A percentile compares a stretch with the other conserved stretches of the same genome.
Evolutionary conservation across 2,888 invertebrate species (phyloP).

Genomic region (Conomelus anceps): DNA sequence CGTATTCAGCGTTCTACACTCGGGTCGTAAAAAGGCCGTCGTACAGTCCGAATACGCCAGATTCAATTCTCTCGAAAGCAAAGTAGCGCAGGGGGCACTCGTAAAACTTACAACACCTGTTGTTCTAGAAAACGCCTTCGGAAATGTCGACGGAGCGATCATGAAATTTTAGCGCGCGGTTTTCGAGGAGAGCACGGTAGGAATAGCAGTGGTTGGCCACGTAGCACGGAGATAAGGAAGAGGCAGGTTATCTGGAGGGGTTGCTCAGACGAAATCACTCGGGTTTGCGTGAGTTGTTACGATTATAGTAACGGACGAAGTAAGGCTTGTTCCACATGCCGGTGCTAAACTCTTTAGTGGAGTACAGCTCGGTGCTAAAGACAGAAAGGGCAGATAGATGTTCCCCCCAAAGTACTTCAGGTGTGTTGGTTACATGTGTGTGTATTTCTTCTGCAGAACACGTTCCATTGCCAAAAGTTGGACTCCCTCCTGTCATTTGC

Average conservation of each 20-base stretch:
- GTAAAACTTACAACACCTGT: neutral
- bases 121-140: neutral
- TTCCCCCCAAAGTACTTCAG: neutral
- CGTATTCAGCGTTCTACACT: neutral
- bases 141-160: neutral
- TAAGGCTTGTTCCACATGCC: neutral
- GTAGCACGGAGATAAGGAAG: neutral
- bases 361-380: neutral
- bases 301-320: neutral
- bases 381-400: neutral
- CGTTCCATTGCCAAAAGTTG: neutral
- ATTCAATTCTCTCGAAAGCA: neutral
- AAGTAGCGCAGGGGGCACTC: neutral
- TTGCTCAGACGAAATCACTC: neutral
- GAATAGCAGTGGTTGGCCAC: neutral
- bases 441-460: neutral
- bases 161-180: neutral
- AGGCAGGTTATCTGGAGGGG: neutral
- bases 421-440: neutral
- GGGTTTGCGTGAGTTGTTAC: neutral
- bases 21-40: neutral
- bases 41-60: neutral
- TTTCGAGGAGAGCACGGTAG: neutral
- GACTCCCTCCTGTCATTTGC: neutral
- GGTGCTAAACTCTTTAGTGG: neutral